phyloP scores from a whole-genome alignment of 2,888 invertebrate genomes.

The Pheosia tremula region DNA sequence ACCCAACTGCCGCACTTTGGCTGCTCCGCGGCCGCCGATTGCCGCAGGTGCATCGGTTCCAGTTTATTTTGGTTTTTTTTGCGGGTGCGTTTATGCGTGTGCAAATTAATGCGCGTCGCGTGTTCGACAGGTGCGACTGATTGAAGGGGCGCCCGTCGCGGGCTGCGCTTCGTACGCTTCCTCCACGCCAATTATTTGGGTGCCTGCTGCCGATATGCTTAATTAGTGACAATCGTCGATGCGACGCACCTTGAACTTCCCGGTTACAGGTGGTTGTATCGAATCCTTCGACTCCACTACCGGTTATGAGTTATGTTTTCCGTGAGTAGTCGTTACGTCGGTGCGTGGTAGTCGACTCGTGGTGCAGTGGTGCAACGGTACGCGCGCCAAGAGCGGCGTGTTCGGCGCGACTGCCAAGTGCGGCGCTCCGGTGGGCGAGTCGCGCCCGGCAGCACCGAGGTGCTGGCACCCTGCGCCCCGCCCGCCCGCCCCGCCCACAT shows the following conservation, averaged over 20 bases:
- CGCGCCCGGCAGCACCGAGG: slow-evolving; percentile 59
- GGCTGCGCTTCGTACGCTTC: slow-evolving; percentile 63
- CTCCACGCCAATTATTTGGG: slow-evolving; percentile 81
- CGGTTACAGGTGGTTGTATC: slow-evolving; percentile 53
- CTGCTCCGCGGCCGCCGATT: slow-evolving; percentile 45
- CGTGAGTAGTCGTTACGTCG: slow-evolving; percentile 10
- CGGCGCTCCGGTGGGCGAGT: slow-evolving; percentile 67
- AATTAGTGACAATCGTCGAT: slow-evolving; percentile 60
- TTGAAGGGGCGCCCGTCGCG: slow-evolving; percentile 71
- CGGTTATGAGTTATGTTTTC: neutral
- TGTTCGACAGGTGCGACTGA: slow-evolving; percentile 79
- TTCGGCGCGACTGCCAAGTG: slow-evolving; percentile 70
- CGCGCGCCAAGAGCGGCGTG: slow-evolving; percentile 67
- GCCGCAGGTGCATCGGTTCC: slow-evolving; percentile 80
- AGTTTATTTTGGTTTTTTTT: slow-evolving; percentile 78
- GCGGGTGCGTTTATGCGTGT: slow-evolving; percentile 70
- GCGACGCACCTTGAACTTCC: slow-evolving; percentile 64
- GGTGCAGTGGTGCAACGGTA: slow-evolving; percentile 46
- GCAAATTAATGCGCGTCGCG: slow-evolving; percentile 77
- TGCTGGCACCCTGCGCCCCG: slow-evolving; percentile 75
- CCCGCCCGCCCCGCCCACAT: slow-evolving; percentile 71
- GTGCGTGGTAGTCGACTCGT: slow-evolving; percentile 28
- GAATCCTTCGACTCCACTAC: slow-evolving; percentile 19
- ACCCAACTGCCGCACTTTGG: slow-evolving; percentile 37
- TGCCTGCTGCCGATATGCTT: slow-evolving; percentile 64